Percentiles rank a stretch among this genome's conserved stretches.
phyloP scores from a whole-genome alignment of 2,797 vertebrate genomes.

The Borostomias antarcticus region DNA sequence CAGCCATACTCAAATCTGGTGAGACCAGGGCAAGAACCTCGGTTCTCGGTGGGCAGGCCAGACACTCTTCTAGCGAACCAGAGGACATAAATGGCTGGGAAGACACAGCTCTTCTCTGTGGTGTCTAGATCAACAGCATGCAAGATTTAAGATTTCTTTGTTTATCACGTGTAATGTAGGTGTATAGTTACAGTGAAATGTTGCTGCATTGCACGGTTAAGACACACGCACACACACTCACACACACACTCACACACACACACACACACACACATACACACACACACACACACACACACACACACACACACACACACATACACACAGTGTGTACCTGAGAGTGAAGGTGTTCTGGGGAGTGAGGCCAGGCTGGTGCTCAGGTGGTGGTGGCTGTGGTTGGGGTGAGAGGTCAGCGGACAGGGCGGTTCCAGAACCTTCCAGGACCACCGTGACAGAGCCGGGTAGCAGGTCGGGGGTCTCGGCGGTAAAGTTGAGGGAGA shows the following conservation, averaged over 20 bases:
- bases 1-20: too few species aligned
- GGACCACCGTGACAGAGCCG: conserved; percentile 66
- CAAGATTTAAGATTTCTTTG: too few species aligned
- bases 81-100: too few species aligned
- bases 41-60: too few species aligned
- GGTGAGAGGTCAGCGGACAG: conserved; percentile 61
- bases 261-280: neutral
- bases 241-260: conserved; percentile 11
- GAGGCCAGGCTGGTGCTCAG: conserved; percentile 26
- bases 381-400: neutral
- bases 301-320: conserved; percentile 2
- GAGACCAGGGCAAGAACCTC: too few species aligned
- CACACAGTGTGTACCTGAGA: conserved; percentile 87
- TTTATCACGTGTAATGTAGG: too few species aligned
- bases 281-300: neutral
- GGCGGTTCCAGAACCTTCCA: conserved; percentile 78
- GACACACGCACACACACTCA: conserved; percentile 7
- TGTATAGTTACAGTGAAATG: too few species aligned
- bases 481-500: conserved; percentile 77
- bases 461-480: conserved; percentile 64
- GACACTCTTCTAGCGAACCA: too few species aligned
- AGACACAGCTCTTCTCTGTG: too few species aligned
- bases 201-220: too few species aligned
- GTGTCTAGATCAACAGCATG: too few species aligned
- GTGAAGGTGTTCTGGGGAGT: conserved; percentile 57